Conservation (phyloP, 2,797 vertebrate species). For the Mastacembelus armatus region DNA sequence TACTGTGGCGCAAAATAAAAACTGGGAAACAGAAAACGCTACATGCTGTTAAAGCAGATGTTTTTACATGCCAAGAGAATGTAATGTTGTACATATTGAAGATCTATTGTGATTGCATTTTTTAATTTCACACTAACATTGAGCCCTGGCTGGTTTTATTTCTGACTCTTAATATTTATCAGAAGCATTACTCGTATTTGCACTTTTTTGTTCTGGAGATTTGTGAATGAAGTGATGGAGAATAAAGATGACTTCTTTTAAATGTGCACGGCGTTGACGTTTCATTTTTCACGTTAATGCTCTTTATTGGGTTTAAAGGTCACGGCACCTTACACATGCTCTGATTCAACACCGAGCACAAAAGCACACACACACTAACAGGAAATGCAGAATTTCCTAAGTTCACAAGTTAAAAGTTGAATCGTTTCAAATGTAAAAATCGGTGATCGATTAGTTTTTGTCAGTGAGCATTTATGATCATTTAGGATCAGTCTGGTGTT, state of each 20-base stretch:
- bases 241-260: background rate
- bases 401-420: too few species aligned
- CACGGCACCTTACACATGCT: background rate
- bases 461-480: too few species aligned
- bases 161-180: conserved; percentile 35
- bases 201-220: conserved; percentile 50
- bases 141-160: conserved; percentile 4
- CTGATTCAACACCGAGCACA: background rate
- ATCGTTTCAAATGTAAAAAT: too few species aligned
- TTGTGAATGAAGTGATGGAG: conserved; percentile 43
- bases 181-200: conserved; percentile 30
- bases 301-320: background rate
- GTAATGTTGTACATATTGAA: conserved; percentile 29
- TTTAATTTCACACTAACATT: conserved; percentile 28
- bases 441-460: too few species aligned
- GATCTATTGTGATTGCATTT: conserved; percentile 27
- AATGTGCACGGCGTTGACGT: too few species aligned
- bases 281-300: too few species aligned
- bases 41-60: background rate
- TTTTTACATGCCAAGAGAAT: conserved; percentile 52
- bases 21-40: background rate
- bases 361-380: background rate
- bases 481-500: too few species aligned
- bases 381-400: too few species aligned
- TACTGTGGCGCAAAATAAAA: conserved; percentile 4